phyloP scores from a whole-genome alignment of 2,888 invertebrate genomes.

The Oscheius sp. region DNA sequence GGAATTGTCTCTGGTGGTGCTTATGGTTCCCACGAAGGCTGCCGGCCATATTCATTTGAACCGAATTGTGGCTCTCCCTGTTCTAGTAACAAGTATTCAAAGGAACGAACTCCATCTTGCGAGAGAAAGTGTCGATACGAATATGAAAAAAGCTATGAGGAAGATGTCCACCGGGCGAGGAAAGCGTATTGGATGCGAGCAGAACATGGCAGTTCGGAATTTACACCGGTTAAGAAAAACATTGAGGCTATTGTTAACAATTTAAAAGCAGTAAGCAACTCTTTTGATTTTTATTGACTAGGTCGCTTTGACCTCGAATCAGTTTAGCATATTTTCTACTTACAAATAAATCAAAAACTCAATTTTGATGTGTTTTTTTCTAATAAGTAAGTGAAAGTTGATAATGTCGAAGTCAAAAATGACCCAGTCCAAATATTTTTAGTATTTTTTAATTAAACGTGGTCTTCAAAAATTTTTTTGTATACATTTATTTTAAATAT shows the following conservation, averaged over 20 bases:
- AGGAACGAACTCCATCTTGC: constrained; percentile 26
- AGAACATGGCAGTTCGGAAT: constrained; percentile 28
- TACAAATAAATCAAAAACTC: too few species aligned
- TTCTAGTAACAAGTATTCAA: constrained; percentile 21
- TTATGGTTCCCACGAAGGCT: constrained; percentile 34
- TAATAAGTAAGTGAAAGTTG: background rate
- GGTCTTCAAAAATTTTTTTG: too few species aligned
- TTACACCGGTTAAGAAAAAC: constrained; percentile 23
- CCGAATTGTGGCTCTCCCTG: constrained; percentile 36
- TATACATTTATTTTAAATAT: too few species aligned
- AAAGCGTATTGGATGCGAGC: constrained; percentile 31
- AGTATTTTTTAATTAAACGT: too few species aligned
- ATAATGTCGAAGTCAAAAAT: too few species aligned
- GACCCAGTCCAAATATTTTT: too few species aligned
- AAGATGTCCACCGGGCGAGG: constrained; percentile 13
- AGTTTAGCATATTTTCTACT: too few species aligned
- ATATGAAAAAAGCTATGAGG: constrained; percentile 16
- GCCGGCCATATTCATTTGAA: constrained; percentile 32
- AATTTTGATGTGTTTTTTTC: background rate
- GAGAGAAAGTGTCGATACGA: constrained; percentile 13
- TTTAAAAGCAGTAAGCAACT: too few species aligned
- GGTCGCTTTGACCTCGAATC: too few species aligned
- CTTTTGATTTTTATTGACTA: too few species aligned
- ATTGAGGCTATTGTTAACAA: constrained; percentile 4
- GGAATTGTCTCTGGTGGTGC: constrained; percentile 48